Base-by-base conservation (phyloP, 1,140 invertebrate species). In the Probaryconus sp. region DNA sequence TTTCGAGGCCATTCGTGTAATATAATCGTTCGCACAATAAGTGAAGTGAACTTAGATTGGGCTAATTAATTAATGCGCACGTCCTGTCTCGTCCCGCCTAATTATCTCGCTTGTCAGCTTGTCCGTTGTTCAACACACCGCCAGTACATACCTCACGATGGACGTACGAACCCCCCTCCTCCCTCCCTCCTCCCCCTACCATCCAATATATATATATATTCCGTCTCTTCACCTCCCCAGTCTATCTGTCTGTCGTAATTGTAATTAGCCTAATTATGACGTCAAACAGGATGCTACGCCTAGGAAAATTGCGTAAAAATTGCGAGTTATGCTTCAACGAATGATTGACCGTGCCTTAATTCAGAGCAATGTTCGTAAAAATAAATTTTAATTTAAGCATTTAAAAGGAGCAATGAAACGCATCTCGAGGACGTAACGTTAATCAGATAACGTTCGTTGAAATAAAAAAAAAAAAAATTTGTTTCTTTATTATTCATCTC, bases 51-150 rank as follows among this genome's bases (percentile, higher is more conserved):
- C 82, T 85, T 87, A 87, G 85, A 87, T 87, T 87, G 83, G 82
- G 83, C 83, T 85, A 87, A 87, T 87, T 87, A 87, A 87, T 87
- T 85, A 87, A 87, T 85, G 84, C 85, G 85, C 85, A 87, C 85
- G 85, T 86, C 85, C 85, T 86, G 85, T 85, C 84, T 83, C 83
- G 81, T 85, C 83, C 82, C 79, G 81, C 69, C 84, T 87, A 87
- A 87, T 87, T 87, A 87, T 85, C 83, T 84, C 85, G 83, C 83
- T 85, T 83, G 84, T 85, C 82, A 83, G 77, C 75, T 73, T 75
- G 71, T 67, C 65, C 78, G 79, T 80, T 73, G 78, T 74, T 78
- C 75, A 78, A 63, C 75, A 79, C 81, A 78, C 80, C 73, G 79
- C 77, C 78, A 83, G 77, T 80, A 76, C 79, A 70, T 58, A 76